Evolutionary conservation across 2,113 vertebrate species (phyloP), one percentile per base, ranked within the genome.

Genomic region (Willisornis vidua): DNA sequence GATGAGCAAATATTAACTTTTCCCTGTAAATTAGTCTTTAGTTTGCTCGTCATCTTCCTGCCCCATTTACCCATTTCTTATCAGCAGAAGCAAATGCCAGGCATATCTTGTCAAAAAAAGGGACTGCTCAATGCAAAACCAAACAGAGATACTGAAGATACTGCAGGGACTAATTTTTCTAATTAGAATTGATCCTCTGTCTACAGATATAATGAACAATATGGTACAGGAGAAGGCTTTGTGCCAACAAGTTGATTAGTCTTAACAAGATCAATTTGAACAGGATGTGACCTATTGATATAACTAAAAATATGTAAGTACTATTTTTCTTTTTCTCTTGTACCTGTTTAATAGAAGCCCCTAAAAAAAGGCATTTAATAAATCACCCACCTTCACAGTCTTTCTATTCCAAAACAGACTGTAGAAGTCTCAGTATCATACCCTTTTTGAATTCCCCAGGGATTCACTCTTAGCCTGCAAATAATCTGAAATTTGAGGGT

Each of bases 1-100:
- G 82, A 94, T 92, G 87, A 96, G 87, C 90, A 96, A 95, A 96
- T 96, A 96, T 94, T 96, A 94, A 94, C 94, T 96, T 97, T 84
- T 67, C 65, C 65, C 68, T 93, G 31, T 72, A 86, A 93, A 92
- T 86, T 75, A 87, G 67, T 52, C 65, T 88, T 86, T 65, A 66
- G 75, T 94, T 96, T 95, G 79, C 92, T 90, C 4, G 14, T 87
- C 91, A 63, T 84, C 87, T 95, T 96, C 93, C 93, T 59, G 74
- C 65, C 75, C 87, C 82, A 67, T 96, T 94, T 95, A 70, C 78
- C 3, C 6, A 26, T 88, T 91, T 91, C 89, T 95, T 96, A 96
- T 96, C 91, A 86, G 93, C 85, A 85, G 92, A 86, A 90, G 65
- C 85, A 93, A 96, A 94, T 78, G 88, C 94, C 78, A 88, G 72